phyloP scores from a whole-genome alignment of 2,888 invertebrate genomes.

The Caenorhabditis parvicauda region DNA sequence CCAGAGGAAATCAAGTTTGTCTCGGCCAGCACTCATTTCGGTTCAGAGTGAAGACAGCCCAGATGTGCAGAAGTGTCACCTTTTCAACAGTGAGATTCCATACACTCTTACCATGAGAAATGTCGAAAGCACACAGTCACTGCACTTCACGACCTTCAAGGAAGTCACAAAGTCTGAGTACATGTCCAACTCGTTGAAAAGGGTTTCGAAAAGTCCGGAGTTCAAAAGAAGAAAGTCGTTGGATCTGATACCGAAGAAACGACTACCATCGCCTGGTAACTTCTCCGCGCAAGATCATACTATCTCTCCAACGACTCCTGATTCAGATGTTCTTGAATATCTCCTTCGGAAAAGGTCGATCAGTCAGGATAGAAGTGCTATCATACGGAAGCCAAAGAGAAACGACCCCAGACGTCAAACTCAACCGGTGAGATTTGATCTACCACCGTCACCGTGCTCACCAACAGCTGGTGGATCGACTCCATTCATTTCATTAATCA shows the following conservation, averaged over 20 bases:
- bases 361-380: slow-evolving; percentile 45
- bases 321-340: slow-evolving; percentile 58
- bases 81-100: slow-evolving; percentile 56
- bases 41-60: slow-evolving; percentile 59
- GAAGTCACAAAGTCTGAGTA: slow-evolving; percentile 11
- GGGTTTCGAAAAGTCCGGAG: slow-evolving; percentile 32
- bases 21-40: slow-evolving; percentile 52
- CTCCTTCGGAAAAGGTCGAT: slow-evolving; percentile 46
- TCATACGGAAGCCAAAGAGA: slow-evolving; percentile 34
- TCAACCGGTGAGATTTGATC: slow-evolving; percentile 58
- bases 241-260: slow-evolving; percentile 55
- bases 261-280: slow-evolving; percentile 59
- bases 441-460: slow-evolving; percentile 37
- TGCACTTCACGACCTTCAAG: slow-evolving; percentile 39
- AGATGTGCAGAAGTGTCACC: slow-evolving; percentile 49
- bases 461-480: slow-evolving; percentile 36
- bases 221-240: slow-evolving; percentile 46
- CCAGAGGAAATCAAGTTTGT: slow-evolving; percentile 21
- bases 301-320: slow-evolving; percentile 55
- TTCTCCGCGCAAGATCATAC: slow-evolving; percentile 62
- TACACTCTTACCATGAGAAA: slow-evolving; percentile 62
- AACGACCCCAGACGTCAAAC: slow-evolving; percentile 63
- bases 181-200: slow-evolving; percentile 27
- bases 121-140: slow-evolving; percentile 34
- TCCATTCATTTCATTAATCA: slow-evolving; percentile 42